A percentile compares a stretch with the other conserved stretches of the same genome.
These are phyloP conservation scores for Eupithecia dodoneata DNA, from an alignment of 2,888 invertebrate genomes.

Conservation along the genomic window DNA sequence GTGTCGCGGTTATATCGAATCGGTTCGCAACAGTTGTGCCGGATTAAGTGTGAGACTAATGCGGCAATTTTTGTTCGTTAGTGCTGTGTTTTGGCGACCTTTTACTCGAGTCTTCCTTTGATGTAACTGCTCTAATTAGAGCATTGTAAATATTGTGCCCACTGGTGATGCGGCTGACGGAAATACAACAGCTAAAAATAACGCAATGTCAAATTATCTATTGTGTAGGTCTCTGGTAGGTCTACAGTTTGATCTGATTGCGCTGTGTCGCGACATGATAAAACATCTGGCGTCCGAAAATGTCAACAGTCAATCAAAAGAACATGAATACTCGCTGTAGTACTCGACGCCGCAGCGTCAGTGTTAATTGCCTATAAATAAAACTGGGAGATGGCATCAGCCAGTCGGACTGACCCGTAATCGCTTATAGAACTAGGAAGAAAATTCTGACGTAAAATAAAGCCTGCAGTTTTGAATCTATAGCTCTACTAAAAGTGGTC, in stretches of 20 bases:
- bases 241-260: constrained; percentile 27
- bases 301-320: constrained; percentile 76
- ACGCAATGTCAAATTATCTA: constrained; percentile 34
- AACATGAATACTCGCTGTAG: constrained; percentile 54
- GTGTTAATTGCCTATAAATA: constrained; percentile 73
- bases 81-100: constrained; percentile 62
- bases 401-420: constrained; percentile 50
- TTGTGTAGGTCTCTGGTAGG: constrained; percentile 23
- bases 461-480: constrained; percentile 24
- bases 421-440: constrained; percentile 46
- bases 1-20: constrained; percentile 54
- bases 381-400: constrained; percentile 49
- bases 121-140: constrained; percentile 64
- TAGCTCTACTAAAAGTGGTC: constrained; percentile 27
- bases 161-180: constrained; percentile 52
- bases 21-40: constrained; percentile 62
- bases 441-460: constrained; percentile 36
- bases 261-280: constrained; percentile 34
- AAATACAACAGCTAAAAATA: constrained; percentile 46
- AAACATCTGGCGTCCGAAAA: constrained; percentile 53
- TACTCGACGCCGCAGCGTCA: constrained; percentile 55
- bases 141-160: constrained; percentile 61
- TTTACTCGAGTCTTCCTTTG: constrained; percentile 56
- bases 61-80: constrained; percentile 63
- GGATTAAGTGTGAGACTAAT: constrained; percentile 64